Percentiles rank a stretch among this genome's conserved stretches.
Conservation (phyloP, 2,797 vertebrate species). For the Cirrhinus mrigala region DNA sequence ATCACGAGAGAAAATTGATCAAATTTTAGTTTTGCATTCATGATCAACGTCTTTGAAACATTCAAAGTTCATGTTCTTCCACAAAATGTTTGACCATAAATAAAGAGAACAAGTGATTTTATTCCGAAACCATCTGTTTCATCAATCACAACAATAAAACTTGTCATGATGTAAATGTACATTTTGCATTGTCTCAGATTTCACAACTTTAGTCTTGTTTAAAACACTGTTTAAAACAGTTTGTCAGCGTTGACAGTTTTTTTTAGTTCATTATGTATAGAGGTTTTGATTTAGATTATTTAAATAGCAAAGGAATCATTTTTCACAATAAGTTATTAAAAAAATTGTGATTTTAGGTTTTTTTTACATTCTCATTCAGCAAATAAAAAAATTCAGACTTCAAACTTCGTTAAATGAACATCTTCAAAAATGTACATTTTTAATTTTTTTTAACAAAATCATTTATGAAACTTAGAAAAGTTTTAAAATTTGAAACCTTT, state of each 20-base stretch:
- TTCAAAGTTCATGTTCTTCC: constrained; percentile 78
- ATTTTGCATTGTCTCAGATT: constrained; percentile 14
- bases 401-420: neutral
- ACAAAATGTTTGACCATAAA: constrained; percentile 74
- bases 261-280: neutral
- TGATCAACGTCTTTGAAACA: constrained; percentile 71
- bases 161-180: constrained; percentile 18
- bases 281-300: neutral
- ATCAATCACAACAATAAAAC: constrained; percentile 47
- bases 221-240: neutral
- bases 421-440: neutral
- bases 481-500: too few species aligned
- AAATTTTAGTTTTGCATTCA: constrained; percentile 68
- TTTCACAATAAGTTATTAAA: too few species aligned
- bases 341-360: too few species aligned
- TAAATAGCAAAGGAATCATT: neutral
- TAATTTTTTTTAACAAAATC: too few species aligned
- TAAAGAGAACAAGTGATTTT: constrained; percentile 74
- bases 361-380: neutral
- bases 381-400: neutral
- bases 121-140: constrained; percentile 67
- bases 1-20: constrained; percentile 71
- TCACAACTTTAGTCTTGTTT: neutral
- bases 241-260: neutral
- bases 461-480: too few species aligned